Conservation (phyloP, 2,113 vertebrate species). For the Xerus inauris region DNA sequence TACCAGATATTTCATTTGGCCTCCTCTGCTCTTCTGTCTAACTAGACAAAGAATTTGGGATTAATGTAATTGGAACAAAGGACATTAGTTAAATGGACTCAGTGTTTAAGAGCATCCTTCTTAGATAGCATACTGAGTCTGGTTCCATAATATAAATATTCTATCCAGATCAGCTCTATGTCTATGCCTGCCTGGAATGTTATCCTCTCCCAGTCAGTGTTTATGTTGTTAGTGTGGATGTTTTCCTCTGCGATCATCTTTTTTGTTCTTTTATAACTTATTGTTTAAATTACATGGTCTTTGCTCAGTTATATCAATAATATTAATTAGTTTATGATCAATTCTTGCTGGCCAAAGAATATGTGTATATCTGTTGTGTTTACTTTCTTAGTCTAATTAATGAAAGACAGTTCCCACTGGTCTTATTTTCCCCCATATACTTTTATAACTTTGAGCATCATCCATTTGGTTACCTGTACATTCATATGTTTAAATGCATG, state of each 20-base stretch:
- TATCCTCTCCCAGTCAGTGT: not conserved
- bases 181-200: not conserved
- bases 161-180: not conserved
- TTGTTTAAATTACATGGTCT: not conserved
- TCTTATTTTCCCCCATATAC: not conserved
- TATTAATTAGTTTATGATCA: not conserved
- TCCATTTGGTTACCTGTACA: not conserved
- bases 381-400: slow-evolving; percentile 38
- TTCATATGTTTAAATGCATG: not conserved
- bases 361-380: not conserved
- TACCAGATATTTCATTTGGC: not conserved
- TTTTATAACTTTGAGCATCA: slow-evolving; percentile 24
- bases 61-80: not conserved
- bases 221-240: not conserved
- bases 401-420: not conserved
- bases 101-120: not conserved
- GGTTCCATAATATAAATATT: not conserved
- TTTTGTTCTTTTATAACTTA: not conserved
- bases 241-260: not conserved
- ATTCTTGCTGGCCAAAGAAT: not conserved
- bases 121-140: not conserved
- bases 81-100: not conserved
- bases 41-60: not conserved
- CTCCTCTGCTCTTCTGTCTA: not conserved
- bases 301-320: not conserved